Base-by-base conservation (phyloP, 2,113 vertebrate genomes). In the Spermophilus dauricus region DNA sequence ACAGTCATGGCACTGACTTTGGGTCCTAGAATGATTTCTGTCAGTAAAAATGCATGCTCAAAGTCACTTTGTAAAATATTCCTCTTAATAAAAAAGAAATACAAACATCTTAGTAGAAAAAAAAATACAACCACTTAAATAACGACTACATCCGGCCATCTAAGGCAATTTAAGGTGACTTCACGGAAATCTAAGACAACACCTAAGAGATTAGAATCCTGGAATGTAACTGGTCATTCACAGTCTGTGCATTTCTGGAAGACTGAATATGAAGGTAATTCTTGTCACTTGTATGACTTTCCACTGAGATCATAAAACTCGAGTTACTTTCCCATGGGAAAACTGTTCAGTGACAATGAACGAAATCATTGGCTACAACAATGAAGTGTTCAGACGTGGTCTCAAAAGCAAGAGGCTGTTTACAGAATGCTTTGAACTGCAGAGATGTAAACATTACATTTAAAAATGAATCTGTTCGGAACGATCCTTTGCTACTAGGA, bases 261-360 rank as follows among this genome's bases (percentile, higher is more conserved):
- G n/a, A 45, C 13, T 12, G 9, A 63, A 76, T 73, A 51, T 67
- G 77, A 94, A 96, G 72, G 65, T 56, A 77, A 53, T 91, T 53
- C 80, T 37, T 78, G n/a, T 86, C 67, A 53, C 85, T 0, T 34
- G 72, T 92, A 73, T 81, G 81, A 65, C 86, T 97, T 97, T 63
- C 87, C 37, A n/a, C 51, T 92, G 95, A 86, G 92, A 87, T 93
- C 80, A 58, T 61, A 88, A 89, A 72, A 70, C 45, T 45, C 39
- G 72, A 94, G 81, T 86, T 87, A 70, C 53, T 96, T 97, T 96
- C 97, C 97, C 97, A 96, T 92, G 97, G 92, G 96, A 98, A 97
- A 96, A 69, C 58, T 75, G 91, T 69, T 90, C 45, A 2, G 39
- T 4, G 90, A 97, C 94, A 95, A 95, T 67, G 67, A 94, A 95